These are phyloP conservation scores for Aphis craccivora DNA, from an alignment of 1,140 invertebrate species.

Conservation along the genomic window DNA sequence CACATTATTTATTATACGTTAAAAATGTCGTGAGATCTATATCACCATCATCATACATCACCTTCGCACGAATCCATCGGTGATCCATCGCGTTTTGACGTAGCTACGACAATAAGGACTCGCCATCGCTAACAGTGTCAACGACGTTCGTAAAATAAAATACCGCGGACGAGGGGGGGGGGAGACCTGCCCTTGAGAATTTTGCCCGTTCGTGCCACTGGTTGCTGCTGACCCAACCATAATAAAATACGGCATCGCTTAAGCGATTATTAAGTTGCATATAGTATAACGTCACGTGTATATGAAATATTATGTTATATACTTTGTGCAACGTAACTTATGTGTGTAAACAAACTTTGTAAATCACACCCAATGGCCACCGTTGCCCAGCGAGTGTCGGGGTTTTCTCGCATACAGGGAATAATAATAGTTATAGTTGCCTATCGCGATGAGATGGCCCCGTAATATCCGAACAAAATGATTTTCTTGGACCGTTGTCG, in stretches of 20 bases:
- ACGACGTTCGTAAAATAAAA: background rate
- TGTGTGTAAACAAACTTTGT: slow-evolving; percentile 16
- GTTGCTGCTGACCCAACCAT: background rate
- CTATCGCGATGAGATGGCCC: background rate
- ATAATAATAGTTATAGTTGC: background rate
- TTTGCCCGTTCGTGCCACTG: background rate
- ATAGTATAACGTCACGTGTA: background rate
- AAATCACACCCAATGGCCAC: background rate
- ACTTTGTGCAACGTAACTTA: background rate
- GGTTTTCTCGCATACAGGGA: background rate
- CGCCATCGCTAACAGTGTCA: background rate
- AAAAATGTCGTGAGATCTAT: background rate
- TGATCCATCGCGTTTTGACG: background rate
- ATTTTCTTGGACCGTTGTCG: background rate
- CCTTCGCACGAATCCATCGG: background rate
- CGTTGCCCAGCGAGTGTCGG: background rate
- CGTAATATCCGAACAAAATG: background rate
- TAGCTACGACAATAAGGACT: background rate
- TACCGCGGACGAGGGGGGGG: background rate
- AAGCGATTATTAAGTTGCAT: background rate
- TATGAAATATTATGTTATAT: background rate
- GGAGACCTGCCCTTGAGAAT: background rate
- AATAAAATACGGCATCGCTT: background rate
- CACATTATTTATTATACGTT: background rate
- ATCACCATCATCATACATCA: background rate